Evolutionary conservation across 1,140 invertebrate genomes (phyloP), one percentile per base, ranked within the genome.

Genomic region (Drosophila orosa): DNA sequence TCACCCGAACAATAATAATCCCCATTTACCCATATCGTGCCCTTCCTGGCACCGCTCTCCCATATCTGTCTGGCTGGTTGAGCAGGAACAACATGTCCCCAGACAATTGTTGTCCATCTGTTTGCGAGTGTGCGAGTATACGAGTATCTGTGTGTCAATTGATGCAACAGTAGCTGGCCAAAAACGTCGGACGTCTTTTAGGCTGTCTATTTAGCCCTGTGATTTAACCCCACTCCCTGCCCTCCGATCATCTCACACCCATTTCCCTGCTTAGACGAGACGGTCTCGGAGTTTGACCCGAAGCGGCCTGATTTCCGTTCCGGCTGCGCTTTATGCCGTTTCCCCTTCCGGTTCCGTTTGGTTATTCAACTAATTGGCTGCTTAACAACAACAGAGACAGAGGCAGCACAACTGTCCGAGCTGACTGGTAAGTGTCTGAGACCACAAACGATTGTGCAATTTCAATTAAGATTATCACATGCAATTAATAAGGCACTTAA

Each of bases 131-230:
- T 61, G 27, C 54, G 55, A 50, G 50, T 59, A n/a, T 24, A 3
- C 19, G 8, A 54, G 65, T 62, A 63, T 73, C 47, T 80, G 63
- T 56, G 27, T 69, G 82, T 57, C 74, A 86, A 86, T 86, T 86
- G 79, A 83, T 83, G 83, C 79, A 69, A 79, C 74, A 79, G 78
- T 78, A 65, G 73, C 83, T 82, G 83, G 66, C 74, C 84, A 73
- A 86, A 74, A 82, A 60, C 59, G 78, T 76, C 66, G 69, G 57
- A 87, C 60, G 83, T 87, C 83, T 83, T 86, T 86, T 87, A 72
- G 79, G 59, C 74, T 86, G 83, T 87, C 83, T 83, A 86, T 86
- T 87, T 87, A 78, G 68, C 63, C 63, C 71, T 68, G 83, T 87
- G 82, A 86, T 86, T 87, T 87, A 42, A 54, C 65, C 75, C 68